Base-by-base conservation (phyloP, 2,113 vertebrate species). In the Hyla sarda region DNA sequence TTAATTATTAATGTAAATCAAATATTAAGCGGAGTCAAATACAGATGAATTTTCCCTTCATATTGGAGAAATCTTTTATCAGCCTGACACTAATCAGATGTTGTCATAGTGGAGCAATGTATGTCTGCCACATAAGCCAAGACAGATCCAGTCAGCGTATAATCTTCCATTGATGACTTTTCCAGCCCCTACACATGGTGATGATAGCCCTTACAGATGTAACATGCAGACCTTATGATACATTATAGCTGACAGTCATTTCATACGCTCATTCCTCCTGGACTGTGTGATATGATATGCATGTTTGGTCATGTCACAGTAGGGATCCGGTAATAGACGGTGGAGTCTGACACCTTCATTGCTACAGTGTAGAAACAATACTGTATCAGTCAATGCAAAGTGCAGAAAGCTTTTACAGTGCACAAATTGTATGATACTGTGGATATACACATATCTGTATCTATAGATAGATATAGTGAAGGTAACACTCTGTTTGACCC, bases 21-120 rank as follows among this genome's bases (percentile, higher is more conserved):
- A 80, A 81, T 65, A 79, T 79, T 56, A 41, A 81, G 78, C 56
- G 65, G 56, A 65, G 54, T 62, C 37, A 65, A 81, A 77, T 34
- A 52, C 16, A 78, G 50, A 79, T 32, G 32, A 16, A 58, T 79
- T 79, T 74, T 73, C 5, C 28, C 28, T 37, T 34, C 21, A 14
- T 54, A 79, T 58, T 56, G 28, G 45, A 65, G 54, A 65, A 45
- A 65, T 16, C 2, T 37, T 79, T 60, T 45, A 47, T 81, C 21
- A 8, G 54, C 50, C 34, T 79, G 76, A 56, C 52, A 37, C 56
- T n/a, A 58, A 34, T 13, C 76, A 79, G 30, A 34, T 56, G 52
- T 78, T 54, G 16, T 54, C 32, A 50, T 37, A 79, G 9, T 79
- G 48, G 21, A 37, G 76, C 19, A 74, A 74, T 71, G 67, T 21